These are phyloP conservation scores for Dinocampus coccinellae DNA, from an alignment of 2,888 invertebrate species.

Conservation along the genomic window DNA sequence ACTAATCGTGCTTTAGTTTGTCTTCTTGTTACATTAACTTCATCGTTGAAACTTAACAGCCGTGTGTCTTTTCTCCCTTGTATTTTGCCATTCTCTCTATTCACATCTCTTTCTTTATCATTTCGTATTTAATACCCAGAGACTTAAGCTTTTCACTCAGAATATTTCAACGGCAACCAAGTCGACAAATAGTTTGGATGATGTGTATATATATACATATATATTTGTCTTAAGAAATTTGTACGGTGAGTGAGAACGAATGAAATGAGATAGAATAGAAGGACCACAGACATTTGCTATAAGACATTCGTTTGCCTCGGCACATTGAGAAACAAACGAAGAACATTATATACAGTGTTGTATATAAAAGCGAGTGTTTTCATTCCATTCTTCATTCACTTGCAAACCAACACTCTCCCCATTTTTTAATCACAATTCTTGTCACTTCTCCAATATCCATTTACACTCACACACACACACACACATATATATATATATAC, in stretches of 20 bases:
- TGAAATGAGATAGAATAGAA: background rate
- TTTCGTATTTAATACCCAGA: constrained; percentile 35
- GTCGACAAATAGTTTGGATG: constrained; percentile 1
- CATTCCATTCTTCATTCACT: background rate
- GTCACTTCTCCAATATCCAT: background rate
- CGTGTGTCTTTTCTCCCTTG: constrained; percentile 32
- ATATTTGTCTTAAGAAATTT: background rate
- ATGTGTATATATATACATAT: background rate
- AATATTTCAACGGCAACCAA: background rate
- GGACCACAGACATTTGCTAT: background rate
- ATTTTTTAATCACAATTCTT: background rate
- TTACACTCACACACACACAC: background rate
- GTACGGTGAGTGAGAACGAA: background rate
- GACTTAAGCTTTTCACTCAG: background rate
- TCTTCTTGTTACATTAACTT: too few relatives aligned
- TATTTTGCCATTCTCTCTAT: constrained; percentile 23
- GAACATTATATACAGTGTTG: background rate
- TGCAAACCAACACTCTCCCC: background rate
- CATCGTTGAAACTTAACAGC: constrained; percentile 38
- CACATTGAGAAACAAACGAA: background rate
- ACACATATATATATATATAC: background rate
- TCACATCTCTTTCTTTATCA: background rate
- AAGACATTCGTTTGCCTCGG: background rate
- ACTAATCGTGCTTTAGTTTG: constrained; percentile 47
- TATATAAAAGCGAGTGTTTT: background rate